Conservation (phyloP, 2,888 invertebrate genomes). For the Melanotus villosus region DNA sequence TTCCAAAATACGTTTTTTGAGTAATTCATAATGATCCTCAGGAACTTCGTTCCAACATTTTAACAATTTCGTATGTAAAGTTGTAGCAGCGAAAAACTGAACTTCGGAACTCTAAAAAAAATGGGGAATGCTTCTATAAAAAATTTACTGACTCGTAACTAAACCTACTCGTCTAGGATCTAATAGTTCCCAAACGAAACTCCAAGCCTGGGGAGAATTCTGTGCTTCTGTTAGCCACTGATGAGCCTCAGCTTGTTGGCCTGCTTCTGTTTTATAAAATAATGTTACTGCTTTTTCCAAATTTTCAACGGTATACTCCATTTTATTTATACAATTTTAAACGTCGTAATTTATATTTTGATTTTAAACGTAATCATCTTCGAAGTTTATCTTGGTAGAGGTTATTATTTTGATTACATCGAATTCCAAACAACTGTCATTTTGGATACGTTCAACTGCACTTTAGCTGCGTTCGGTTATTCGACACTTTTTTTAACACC, state of each 20-base stretch:
- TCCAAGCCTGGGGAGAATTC: constrained; percentile 91
- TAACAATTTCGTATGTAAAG: constrained; percentile 89
- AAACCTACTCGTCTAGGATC: constrained; percentile 81
- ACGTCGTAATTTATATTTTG: background rate
- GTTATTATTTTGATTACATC: too few relatives aligned
- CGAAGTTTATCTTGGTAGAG: too few relatives aligned
- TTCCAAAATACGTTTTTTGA: constrained; percentile 85
- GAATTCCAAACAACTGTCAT: too few relatives aligned
- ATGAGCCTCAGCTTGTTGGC: constrained; percentile 84
- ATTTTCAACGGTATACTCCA: constrained; percentile 77
- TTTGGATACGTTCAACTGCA: too few relatives aligned
- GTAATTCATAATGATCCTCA: constrained; percentile 80
- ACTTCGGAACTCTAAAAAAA: constrained; percentile 84
- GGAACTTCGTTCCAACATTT: constrained; percentile 92
- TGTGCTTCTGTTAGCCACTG: constrained; percentile 90
- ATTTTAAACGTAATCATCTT: background rate
- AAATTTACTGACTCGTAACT: too few relatives aligned
- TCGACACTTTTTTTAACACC: too few relatives aligned
- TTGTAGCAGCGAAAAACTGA: constrained; percentile 94
- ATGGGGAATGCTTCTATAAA: too few relatives aligned
- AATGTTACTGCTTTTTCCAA: constrained; percentile 79
- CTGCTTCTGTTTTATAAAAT: constrained; percentile 75
- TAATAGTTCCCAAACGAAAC: constrained; percentile 91
- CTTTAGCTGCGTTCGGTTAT: too few relatives aligned
- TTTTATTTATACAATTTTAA: constrained; percentile 55